These are phyloP conservation scores for Taxidea taxus DNA, from an alignment of 2,113 vertebrate species.

Conservation along the genomic window DNA sequence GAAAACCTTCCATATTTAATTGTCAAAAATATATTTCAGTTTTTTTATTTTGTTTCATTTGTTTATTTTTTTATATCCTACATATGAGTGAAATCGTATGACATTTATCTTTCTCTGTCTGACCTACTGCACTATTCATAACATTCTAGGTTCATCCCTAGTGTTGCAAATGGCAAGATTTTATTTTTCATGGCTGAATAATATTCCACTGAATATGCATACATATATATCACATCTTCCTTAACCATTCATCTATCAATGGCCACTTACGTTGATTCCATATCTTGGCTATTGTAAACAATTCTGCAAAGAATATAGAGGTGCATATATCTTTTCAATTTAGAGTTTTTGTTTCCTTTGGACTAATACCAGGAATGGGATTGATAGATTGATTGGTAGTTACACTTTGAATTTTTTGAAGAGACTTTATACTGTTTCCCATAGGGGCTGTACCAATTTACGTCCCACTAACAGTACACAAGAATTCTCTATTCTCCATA, in stretches of 20 bases:
- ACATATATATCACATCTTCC: background rate
- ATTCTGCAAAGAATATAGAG: background rate
- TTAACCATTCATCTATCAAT: background rate
- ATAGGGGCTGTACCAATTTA: background rate
- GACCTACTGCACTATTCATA: background rate
- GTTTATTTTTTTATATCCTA: background rate
- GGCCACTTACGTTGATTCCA: background rate
- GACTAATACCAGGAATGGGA: background rate
- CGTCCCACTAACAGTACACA: background rate
- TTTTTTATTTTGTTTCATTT: background rate
- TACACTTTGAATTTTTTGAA: background rate
- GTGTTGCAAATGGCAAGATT: background rate
- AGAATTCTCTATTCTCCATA: background rate
- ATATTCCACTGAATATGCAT: background rate
- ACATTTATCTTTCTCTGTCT: background rate
- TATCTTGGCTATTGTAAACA: background rate
- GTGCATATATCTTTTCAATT: background rate
- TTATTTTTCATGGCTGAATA: background rate
- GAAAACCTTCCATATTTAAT: background rate
- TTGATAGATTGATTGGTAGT: background rate
- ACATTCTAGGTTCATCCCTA: background rate
- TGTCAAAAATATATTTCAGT: background rate
- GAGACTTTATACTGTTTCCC: background rate
- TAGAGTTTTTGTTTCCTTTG: background rate
- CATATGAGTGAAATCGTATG: background rate